Evolutionary conservation across 37 sponge, comb jelly and placozoan species (phyloP).

Genomic region (Trichoplax adhaerens): DNA sequence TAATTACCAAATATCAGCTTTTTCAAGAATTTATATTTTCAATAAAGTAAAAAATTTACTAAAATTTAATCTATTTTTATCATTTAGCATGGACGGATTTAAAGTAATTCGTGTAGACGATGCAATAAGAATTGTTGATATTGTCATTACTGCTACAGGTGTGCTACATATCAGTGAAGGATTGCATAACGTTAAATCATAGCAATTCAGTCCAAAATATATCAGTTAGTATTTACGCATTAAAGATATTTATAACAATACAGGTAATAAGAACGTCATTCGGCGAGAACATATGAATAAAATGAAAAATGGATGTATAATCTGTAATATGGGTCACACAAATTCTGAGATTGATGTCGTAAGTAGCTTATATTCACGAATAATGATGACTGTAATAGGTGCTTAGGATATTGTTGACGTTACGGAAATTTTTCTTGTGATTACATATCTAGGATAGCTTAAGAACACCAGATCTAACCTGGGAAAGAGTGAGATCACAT

Average conservation of each 20-base stretch:
- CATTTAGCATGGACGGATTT: slow-evolving; percentile 54
- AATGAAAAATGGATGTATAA: slow-evolving; percentile 54
- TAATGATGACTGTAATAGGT: too few relatives aligned
- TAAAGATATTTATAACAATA: not conserved
- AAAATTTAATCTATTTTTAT: not conserved
- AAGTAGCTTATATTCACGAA: not conserved
- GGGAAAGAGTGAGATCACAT: slow-evolving; percentile 11
- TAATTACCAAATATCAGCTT: not conserved
- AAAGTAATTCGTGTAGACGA: slow-evolving; percentile 67
- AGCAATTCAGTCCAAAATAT: too few relatives aligned
- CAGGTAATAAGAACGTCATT: slow-evolving; percentile 64
- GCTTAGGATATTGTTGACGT: too few relatives aligned
- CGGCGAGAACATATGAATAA: slow-evolving; percentile 47
- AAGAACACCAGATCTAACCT: too few relatives aligned
- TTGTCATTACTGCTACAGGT: slow-evolving; percentile 78
- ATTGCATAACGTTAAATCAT: too few relatives aligned
- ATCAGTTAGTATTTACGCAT: too few relatives aligned
- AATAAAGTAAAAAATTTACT: not conserved
- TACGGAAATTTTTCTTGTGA: too few relatives aligned
- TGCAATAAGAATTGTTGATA: slow-evolving; percentile 40
- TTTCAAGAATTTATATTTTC: not conserved
- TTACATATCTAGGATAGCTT: too few relatives aligned
- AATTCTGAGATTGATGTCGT: slow-evolving; percentile 65
- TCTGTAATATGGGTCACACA: slow-evolving; percentile 85
- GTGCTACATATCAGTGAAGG: too few relatives aligned